A percentile compares a stretch with the other conserved stretches of the same genome.
Conservation (phyloP, 2,113 vertebrate genomes). For the Cathartes aura region DNA sequence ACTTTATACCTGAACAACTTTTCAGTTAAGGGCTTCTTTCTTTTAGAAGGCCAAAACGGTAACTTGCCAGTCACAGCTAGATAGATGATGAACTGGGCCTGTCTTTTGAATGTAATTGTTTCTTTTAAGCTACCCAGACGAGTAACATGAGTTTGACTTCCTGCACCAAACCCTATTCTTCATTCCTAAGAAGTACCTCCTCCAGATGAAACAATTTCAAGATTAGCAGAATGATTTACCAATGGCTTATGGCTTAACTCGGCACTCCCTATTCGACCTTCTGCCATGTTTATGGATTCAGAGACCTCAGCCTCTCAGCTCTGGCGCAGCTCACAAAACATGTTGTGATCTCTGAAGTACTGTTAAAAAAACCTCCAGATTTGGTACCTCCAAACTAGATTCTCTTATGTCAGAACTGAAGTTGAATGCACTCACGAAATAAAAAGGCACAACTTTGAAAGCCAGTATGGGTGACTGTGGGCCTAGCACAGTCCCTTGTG, state of each 20-base stretch:
- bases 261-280: background rate
- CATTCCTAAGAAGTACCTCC: background rate
- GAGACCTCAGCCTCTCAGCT: background rate
- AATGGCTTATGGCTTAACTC: rapidly evolving
- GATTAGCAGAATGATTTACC: background rate
- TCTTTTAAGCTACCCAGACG: background rate
- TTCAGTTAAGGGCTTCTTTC: background rate
- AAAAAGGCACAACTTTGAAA: background rate
- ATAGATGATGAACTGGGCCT: background rate
- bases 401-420: background rate
- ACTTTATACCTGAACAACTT: background rate
- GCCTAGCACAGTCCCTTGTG: background rate
- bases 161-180: background rate
- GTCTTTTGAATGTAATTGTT: background rate
- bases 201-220: background rate
- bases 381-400: background rate
- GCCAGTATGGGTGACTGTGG: background rate
- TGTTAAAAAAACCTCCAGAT: background rate
- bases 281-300: background rate
- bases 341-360: background rate
- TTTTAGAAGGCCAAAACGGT: background rate
- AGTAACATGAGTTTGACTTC: background rate
- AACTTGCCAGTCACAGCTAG: background rate
- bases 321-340: background rate
- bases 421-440: background rate